Base-by-base conservation (phyloP, 2,797 vertebrate species). In the Phoxinus dragarum region DNA sequence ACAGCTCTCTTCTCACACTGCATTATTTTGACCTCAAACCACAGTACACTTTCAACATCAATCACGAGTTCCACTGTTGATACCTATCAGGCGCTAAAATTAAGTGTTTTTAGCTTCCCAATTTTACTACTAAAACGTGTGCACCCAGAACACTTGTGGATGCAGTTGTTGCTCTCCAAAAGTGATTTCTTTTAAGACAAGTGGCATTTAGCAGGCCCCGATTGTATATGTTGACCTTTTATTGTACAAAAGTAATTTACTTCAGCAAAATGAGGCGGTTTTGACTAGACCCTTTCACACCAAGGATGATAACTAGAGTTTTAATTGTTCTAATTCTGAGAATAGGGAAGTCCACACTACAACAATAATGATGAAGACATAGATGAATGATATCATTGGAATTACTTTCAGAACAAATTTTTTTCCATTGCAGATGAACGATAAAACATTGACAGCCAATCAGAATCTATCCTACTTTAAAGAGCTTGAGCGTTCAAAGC, bases 401-500 rank as follows among this genome's bases (percentile, higher is more conserved):
- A 31, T 31, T 5, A 16, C 27, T 64, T 64, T 61, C 4, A 27
- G n/a, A 61, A 61, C 56, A 12, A 10, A 0, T 64, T 64, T 2
- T 14, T 64, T 64, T 2, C 1, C 8, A 3, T 16, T 49, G 10
- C 23, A 11, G 23, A 59, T 59, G 10, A 61, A 61, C 1, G n/a
- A n/a, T 59, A 59, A 59, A 59, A 14, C n/a, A 66, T 36, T 67
- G 31, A 38, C 66, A 68, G 34, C 66, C 34, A 68, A 21, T 68
- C 66, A 38, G 8, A 38, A 68, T 68, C 4, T 3, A 23, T 38
- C 66, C 17, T 17, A 8, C 42, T 47, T 73, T 31, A 19, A 49
- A 49, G 71, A 49, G n/a, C 72, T 52, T 34, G n/a, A 73, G n/a
- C 71, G 49, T 73, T 73, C 27, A 73, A 74, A 31, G 4, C 42